Conservation (phyloP, 2,113 vertebrate genomes). For the Electrona antarctica region DNA sequence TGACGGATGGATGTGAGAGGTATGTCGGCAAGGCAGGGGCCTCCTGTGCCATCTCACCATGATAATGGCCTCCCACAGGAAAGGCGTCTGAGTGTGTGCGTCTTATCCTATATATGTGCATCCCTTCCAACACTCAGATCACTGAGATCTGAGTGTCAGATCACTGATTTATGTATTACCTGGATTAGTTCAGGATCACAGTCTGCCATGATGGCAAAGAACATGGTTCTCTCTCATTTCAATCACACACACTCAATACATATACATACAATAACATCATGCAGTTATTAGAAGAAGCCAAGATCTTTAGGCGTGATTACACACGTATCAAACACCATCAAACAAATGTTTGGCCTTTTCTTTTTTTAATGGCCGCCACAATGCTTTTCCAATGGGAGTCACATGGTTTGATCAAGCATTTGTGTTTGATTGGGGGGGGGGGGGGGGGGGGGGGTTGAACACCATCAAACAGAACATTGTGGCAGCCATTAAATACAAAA, state of each 20-base stretch:
- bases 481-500: no score
- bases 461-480: no score
- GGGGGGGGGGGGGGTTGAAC: no score
- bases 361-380: no score
- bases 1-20: slow-evolving; percentile 53
- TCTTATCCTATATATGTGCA: slow-evolving; percentile 47
- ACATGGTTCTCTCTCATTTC: slow-evolving; percentile 53
- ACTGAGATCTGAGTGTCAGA: no score
- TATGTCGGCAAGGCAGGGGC: slow-evolving; percentile 39
- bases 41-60: slow-evolving; percentile 47
- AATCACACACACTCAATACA: slow-evolving; percentile 22
- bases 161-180: not conserved
- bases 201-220: slow-evolving; percentile 53
- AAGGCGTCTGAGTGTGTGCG: slow-evolving; percentile 45
- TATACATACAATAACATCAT: not conserved
- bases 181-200: slow-evolving; percentile 33
- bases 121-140: slow-evolving; percentile 33
- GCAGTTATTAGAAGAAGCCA: not conserved
- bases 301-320: not conserved
- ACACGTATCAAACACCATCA: no score
- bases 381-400: no score
- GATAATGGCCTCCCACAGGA: slow-evolving; percentile 59
- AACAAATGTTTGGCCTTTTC: not conserved
- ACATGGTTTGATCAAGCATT: no score
- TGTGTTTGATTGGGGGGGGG: no score